phyloP scores from a whole-genome alignment of 2,888 invertebrate species.

The Crioceris asparagi region DNA sequence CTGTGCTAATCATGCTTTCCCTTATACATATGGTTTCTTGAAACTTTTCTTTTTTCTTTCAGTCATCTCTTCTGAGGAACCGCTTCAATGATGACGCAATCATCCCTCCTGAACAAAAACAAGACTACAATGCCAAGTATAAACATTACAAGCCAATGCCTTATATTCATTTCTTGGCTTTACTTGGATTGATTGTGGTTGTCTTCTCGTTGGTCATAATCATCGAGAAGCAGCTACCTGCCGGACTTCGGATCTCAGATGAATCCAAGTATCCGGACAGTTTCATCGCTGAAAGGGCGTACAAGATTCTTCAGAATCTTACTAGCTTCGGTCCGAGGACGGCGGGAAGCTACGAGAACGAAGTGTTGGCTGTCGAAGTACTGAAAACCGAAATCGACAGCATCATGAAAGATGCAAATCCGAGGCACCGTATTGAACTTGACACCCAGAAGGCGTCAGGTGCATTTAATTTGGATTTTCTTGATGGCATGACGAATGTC shows the following conservation, averaged over 20 bases:
- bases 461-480: slow-evolving; percentile 55
- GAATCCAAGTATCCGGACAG: slow-evolving; percentile 35
- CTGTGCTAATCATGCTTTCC: too few relatives aligned
- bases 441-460: slow-evolving; percentile 56
- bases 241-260: slow-evolving; percentile 39
- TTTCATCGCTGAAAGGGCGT: slow-evolving; percentile 55
- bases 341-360: slow-evolving; percentile 58
- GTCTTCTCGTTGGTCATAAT: slow-evolving; percentile 45
- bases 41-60: not conserved
- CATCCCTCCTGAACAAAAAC: not conserved
- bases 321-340: slow-evolving; percentile 52
- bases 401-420: slow-evolving; percentile 39
- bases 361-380: slow-evolving; percentile 46
- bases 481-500: slow-evolving; percentile 62
- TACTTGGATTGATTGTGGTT: slow-evolving; percentile 43
- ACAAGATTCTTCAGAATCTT: slow-evolving; percentile 51
- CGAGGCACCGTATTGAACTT: slow-evolving; percentile 40
- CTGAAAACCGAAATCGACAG: slow-evolving; percentile 27
- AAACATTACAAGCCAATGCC: slow-evolving; percentile 34
- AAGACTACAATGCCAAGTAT: not conserved
- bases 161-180: slow-evolving; percentile 41
- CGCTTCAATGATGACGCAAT: not conserved
- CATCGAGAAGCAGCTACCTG: slow-evolving; percentile 49
- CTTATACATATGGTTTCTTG: not conserved
- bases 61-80: not conserved